Evolutionary conservation across 1,140 invertebrate genomes (phyloP), one percentile per base, ranked within the genome.

Genomic region (Lepidurus packardi): DNA sequence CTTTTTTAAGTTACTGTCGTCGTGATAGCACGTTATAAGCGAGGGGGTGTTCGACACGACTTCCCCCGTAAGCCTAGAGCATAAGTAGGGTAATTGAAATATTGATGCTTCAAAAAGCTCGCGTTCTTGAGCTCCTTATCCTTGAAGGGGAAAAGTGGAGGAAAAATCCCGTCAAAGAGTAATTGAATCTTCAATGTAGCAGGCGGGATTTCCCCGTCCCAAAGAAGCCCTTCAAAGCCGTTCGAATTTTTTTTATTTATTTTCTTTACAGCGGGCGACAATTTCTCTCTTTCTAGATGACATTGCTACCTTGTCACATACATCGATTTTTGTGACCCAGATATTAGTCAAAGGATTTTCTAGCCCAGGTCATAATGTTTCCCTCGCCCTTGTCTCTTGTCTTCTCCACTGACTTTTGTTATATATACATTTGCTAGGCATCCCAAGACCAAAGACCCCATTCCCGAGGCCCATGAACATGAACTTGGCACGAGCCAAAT

Each of bases 391-490:
- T 65, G 53, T 65, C 0, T 65, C 21, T 65, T 65, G 16, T 65
- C 53, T 16, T 65, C 53, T 16, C 53, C 1, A 65, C 53, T 65
- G 53, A 65, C 53, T 65, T 65, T 13, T 65, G 16, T 65, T 65
- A 65, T 65, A 65, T 65, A 65, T 65, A 65, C 53, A 9, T 65
- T 65, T 21, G 8, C 53, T 21, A 65, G 53, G 53, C 53, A 65
- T 65, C 53, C 53, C 53, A 65, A 65, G 53, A 65, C 53, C 53
- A 65, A 65, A 65, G 53, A 65, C 53, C 53, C 53, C 53, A 65
- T 65, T 65, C 21, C 53, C 53, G 53, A 65, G 21, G 53, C 53
- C 53, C 53, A 65, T 65, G 53, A 65, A 65, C 53, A 21, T 65
- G 53, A 65, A 65, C 53, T 65, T 65, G 53, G 53, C 53, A 65